These are phyloP conservation scores for Drosophila affinis DNA, from an alignment of 2,888 invertebrate genomes.

Conservation along the genomic window DNA sequence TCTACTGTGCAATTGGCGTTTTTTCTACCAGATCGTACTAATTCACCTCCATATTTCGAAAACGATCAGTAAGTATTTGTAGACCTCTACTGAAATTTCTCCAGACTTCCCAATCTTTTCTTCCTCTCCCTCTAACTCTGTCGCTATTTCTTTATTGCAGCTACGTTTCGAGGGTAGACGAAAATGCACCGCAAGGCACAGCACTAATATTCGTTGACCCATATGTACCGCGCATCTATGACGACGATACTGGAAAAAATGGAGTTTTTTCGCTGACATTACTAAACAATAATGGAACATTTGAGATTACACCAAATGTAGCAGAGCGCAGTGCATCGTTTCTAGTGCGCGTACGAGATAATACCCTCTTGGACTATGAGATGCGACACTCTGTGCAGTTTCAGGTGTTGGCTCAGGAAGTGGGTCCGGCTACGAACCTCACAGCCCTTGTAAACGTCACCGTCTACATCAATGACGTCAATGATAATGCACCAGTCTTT, in stretches of 20 bases:
- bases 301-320: slow-evolving; percentile 93
- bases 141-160: slow-evolving; percentile 82
- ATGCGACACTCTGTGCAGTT: slow-evolving; percentile 89
- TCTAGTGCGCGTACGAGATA: slow-evolving; percentile 92
- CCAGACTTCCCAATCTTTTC: slow-evolving; percentile 7
- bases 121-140: background rate
- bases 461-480: slow-evolving; percentile 92
- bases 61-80: slow-evolving; percentile 88
- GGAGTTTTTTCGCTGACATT: slow-evolving; percentile 92
- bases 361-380: slow-evolving; percentile 93
- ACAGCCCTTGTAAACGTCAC: slow-evolving; percentile 90
- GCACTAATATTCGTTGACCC: slow-evolving; percentile 89
- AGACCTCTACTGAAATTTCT: slow-evolving; percentile 27
- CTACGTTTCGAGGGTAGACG: slow-evolving; percentile 90
- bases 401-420: slow-evolving; percentile 92
- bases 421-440: slow-evolving; percentile 90
- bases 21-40: slow-evolving; percentile 90
- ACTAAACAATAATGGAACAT: slow-evolving; percentile 92
- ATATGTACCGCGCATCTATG: slow-evolving; percentile 89
- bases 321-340: slow-evolving; percentile 92
- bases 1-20: slow-evolving; percentile 93
- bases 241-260: slow-evolving; percentile 92
- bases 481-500: slow-evolving; percentile 94
- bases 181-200: slow-evolving; percentile 92
- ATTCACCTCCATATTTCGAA: slow-evolving; percentile 91